Base-by-base conservation (phyloP, 1,140 invertebrate species). In the Pogonognathellus flavescens region DNA sequence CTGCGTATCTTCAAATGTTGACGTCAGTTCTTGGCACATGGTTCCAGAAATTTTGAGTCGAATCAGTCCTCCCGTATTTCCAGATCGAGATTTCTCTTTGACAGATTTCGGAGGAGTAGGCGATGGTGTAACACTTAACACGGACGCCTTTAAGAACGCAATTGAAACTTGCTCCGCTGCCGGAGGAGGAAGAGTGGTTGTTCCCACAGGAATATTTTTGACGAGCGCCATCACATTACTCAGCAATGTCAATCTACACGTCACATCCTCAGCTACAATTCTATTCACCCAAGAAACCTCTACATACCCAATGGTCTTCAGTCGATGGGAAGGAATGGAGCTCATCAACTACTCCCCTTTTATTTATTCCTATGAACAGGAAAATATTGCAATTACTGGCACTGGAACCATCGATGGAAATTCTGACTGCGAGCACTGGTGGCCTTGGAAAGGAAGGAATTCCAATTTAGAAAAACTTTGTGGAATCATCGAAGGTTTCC, bases 21-120 rank as follows among this genome's bases (percentile, higher is more conserved):
- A 76, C 16, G 16, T 76, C 4, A 76, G 70, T n/a, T 8, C 92
- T 18, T 84, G 83, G 83, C 59, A 84, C 22, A 72, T 57, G 62
- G 60, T 76, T 22, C 83, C 60, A 1, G 70, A 76, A 25, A 84
- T 84, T 20, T 41, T 84, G n/a, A 52, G 59, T 20, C 31, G 83
- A 25, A 84, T 84, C 70, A 59, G 22, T 4, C 16, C 62, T 25
- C 83, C 83, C 18, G 31, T 41, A 7, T 84, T 84, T 59, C 66
- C 66, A 41, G 70, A 55, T 22, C 49, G n/a, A n/a, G 57, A 53
- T 55, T 52, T 84, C 18, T 4, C n/a, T 0, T 4, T 84, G 6
- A 55, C 52, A 52, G 50, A 84, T 18, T 80, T 80, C 49, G 83
- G 83, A 10, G 83, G 66, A 11, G 80, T 82, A 4, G 57, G 31